Evolutionary conservation across 2,797 vertebrate genomes (phyloP).

Genomic region (Phrynocephalus guinanensis): DNA sequence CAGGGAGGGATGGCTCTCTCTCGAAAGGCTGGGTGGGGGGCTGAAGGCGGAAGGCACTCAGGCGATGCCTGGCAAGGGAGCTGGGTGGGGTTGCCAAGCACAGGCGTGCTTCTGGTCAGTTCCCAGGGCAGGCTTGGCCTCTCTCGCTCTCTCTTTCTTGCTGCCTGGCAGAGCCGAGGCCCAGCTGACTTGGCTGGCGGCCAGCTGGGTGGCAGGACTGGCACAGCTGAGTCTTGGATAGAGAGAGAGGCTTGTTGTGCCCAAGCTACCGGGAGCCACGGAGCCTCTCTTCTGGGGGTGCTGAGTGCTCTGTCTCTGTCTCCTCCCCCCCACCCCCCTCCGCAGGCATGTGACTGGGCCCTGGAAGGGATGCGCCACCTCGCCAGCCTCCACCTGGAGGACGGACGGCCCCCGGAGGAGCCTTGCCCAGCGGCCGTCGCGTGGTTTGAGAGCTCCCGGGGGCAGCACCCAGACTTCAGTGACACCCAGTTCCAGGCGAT

Average conservation of each 20-base stretch:
- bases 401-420: conserved; percentile 75
- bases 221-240: not conserved
- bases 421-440: conserved; percentile 80
- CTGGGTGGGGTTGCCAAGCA: no score
- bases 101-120: no score
- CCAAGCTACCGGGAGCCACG: not conserved
- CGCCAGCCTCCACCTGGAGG: conserved; percentile 86
- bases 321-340: conserved; percentile 32
- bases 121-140: not conserved
- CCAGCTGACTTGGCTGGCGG: not conserved
- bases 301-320: conserved; percentile 32
- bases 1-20: no score
- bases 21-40: no score
- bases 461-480: conserved; percentile 83
- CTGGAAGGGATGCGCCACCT: conserved; percentile 88
- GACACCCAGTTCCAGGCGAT: conserved; percentile 87
- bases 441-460: conserved; percentile 85
- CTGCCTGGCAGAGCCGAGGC: not conserved
- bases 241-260: not conserved
- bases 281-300: no score
- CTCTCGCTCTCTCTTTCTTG: not conserved
- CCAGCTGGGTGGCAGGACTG: not conserved
- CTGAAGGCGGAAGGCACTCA: no score
- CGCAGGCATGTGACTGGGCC: conserved; percentile 88
- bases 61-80: no score